Evolutionary conservation across 2,113 vertebrate species (phyloP), one percentile per base, ranked within the genome.

Genomic region (Crotalus viridis): DNA sequence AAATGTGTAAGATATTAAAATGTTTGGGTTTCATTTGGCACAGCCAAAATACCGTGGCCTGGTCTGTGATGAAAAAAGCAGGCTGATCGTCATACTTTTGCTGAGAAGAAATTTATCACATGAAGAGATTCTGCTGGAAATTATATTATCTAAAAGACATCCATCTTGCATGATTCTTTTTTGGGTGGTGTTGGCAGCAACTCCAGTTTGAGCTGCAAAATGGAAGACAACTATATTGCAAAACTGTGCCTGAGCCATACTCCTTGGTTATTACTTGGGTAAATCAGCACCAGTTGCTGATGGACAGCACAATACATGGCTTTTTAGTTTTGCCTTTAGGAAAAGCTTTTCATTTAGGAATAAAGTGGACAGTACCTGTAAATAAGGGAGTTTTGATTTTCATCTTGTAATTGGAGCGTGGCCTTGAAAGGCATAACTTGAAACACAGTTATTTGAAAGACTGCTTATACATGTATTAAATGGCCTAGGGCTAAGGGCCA

Each of bases 231-330:
- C 28, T 2, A 0, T 2, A 26, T n/a, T 21, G 5, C 15, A 74
- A 87, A 33, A 21, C 13, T 89, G 59, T 46, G 22, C 51, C 48
- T 19, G 57, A 88, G 48, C n/a, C 86, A n/a, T 9, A 17, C 59
- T 48, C 69, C 69, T 55, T 74, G 26, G 39, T 46, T 52, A 13
- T 61, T 28, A 64, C n/a, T 81, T 90, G 88, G 43, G 46, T 52
- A 89, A 61, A 90, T 90, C 92, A 93, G 92, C 92, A 93, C 92
- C 81, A 90, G 92, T 21, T 52, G 55, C n/a, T 10, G 28, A 26
- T 54, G 92, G 88, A 93, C 89, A 93, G 92, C 92, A 87, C 74
- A 54, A 55, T 12, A 5, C 24, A 21, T 5, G 1, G n/a, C 57
- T 52, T 24, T 15, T 51, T 88, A 5, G n/a, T 81, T 43, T 22